Evolutionary conservation across 2,113 vertebrate genomes (phyloP).

Genomic region (Oryzias melastigma): DNA sequence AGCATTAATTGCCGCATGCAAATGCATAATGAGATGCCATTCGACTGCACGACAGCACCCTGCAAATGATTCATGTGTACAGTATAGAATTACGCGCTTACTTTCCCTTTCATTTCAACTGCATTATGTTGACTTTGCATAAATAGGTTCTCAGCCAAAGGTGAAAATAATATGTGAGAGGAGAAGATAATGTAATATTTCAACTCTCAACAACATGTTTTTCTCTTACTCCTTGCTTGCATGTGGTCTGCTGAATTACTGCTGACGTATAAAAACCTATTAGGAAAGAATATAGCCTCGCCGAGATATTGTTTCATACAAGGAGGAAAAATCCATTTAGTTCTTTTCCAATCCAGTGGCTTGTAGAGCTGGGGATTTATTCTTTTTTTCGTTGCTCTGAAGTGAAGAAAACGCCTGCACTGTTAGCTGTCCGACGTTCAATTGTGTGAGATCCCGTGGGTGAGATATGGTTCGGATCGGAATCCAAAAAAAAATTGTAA

Average conservation of each 20-base stretch:
- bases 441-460: slow-evolving; percentile 48
- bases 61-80: slow-evolving; percentile 45
- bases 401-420: slow-evolving; percentile 53
- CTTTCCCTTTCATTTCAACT: slow-evolving; percentile 41
- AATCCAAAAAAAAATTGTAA: slow-evolving; percentile 43
- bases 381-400: slow-evolving; percentile 43
- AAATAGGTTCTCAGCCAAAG: slow-evolving; percentile 54
- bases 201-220: slow-evolving; percentile 62
- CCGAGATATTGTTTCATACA: slow-evolving; percentile 55
- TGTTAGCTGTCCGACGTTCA: slow-evolving; percentile 52
- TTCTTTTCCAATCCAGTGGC: slow-evolving; percentile 69
- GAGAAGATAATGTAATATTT: slow-evolving; percentile 53
- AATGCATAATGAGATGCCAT: slow-evolving; percentile 23
- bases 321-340: slow-evolving; percentile 62
- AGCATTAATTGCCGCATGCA: slow-evolving; percentile 40
- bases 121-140: slow-evolving; percentile 52
- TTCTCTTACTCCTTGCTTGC: slow-evolving; percentile 53
- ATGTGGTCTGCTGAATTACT: slow-evolving; percentile 60
- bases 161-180: slow-evolving; percentile 49
- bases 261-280: slow-evolving; percentile 65
- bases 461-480: slow-evolving; percentile 50
- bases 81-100: slow-evolving; percentile 38
- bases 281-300: slow-evolving; percentile 59
- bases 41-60: slow-evolving; percentile 25
- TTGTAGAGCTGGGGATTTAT: slow-evolving; percentile 58